phyloP scores from a whole-genome alignment of 2,888 invertebrate species.

The Pandemis heparana region DNA sequence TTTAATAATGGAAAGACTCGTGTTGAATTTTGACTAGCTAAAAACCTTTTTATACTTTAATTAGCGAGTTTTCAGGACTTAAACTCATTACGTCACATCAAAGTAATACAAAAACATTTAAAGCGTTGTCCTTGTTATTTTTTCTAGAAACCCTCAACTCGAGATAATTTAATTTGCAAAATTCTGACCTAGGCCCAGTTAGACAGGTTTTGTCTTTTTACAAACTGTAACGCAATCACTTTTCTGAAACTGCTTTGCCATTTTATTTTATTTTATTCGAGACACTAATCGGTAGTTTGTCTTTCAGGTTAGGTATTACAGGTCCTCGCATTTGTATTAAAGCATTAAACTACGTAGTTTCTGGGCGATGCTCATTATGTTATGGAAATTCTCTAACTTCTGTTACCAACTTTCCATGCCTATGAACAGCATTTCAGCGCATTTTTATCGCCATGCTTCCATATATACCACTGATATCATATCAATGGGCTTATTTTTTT shows the following conservation, averaged over 20 bases:
- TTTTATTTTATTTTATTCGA: no score
- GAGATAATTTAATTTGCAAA: neutral
- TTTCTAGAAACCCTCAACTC: neutral
- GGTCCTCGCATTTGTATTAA: no score
- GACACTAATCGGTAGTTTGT: no score
- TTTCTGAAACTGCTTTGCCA: neutral
- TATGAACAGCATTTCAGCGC: no score
- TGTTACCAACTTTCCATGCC: no score
- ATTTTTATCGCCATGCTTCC: no score
- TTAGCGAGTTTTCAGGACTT: neutral
- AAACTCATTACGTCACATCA: neutral
- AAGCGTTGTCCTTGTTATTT: neutral
- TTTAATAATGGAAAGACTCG: neutral
- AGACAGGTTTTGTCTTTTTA: neutral
- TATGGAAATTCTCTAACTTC: no score
- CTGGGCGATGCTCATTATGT: no score
- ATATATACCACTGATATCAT: no score
- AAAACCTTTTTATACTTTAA: slow-evolving; percentile 1
- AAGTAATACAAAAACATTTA: neutral
- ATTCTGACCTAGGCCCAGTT: neutral
- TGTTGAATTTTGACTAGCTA: neutral
- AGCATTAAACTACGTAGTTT: no score
- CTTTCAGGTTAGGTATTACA: no score
- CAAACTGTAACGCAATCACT: neutral
- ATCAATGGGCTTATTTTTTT: no score